Percentiles rank a stretch among this genome's conserved stretches.
These are phyloP conservation scores for Schizopygopsis malacanthus DNA, from an alignment of 2,797 vertebrate species.

Conservation along the genomic window DNA sequence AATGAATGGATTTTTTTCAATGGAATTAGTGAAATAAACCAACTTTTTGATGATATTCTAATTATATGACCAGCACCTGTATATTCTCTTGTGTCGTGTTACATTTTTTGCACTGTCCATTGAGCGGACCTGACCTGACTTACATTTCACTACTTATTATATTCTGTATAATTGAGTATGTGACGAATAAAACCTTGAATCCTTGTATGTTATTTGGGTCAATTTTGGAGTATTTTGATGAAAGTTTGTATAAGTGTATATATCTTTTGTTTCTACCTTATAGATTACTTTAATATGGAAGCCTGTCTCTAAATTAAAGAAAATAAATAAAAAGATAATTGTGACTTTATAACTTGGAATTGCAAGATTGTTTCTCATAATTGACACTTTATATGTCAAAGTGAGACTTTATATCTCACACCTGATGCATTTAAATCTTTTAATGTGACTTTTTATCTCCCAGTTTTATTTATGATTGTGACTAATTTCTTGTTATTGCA, in stretches of 20 bases:
- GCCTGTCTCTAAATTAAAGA: background rate
- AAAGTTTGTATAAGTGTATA: background rate
- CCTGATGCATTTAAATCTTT: background rate
- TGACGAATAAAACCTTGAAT: too few relatives aligned
- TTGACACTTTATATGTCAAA: background rate
- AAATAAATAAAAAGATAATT: background rate
- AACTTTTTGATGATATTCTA: too few relatives aligned
- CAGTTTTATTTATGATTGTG: background rate
- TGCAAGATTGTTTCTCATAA: background rate
- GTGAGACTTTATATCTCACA: background rate
- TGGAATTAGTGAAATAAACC: too few relatives aligned
- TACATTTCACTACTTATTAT: too few relatives aligned
- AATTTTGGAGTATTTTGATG: background rate
- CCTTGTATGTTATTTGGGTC: background rate
- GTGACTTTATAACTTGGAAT: background rate
- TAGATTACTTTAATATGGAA: background rate
- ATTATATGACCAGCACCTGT: too few relatives aligned
- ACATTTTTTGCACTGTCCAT: too few relatives aligned
- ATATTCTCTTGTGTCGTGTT: too few relatives aligned
- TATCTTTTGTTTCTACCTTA: background rate
- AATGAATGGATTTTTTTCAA: too few relatives aligned
- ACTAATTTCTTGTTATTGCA: background rate
- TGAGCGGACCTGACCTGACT: too few relatives aligned
- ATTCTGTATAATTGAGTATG: too few relatives aligned
- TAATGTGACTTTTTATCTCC: background rate